Percentiles rank a stretch among this genome's conserved stretches.
Evolutionary conservation across 2,888 invertebrate species (phyloP).

Genomic region (Drepanosiphum platanoidis): DNA sequence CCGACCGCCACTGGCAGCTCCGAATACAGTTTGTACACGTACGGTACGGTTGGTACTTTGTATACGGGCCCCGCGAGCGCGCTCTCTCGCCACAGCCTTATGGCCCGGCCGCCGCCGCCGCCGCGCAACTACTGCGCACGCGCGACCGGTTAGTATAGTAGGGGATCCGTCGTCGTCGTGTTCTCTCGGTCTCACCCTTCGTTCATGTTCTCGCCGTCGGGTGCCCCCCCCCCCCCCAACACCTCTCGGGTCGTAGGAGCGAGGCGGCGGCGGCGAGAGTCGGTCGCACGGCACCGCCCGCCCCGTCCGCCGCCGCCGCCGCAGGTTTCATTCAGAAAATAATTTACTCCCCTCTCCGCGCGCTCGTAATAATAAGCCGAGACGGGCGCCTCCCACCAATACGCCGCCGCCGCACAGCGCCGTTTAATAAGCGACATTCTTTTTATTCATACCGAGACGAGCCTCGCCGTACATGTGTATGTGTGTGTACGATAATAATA

Average conservation of each 20-base stretch:
- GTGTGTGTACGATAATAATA: background rate
- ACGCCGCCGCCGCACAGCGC: constrained; percentile 40
- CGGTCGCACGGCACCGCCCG: background rate
- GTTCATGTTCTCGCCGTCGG: background rate
- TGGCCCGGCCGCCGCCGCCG: no score
- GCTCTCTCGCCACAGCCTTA: background rate
- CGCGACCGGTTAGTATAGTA: background rate
- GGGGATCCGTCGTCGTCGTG: background rate
- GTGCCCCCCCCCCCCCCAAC: background rate
- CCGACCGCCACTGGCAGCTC: constrained; percentile 47
- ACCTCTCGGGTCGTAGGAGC: background rate
- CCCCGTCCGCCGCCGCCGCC: background rate
- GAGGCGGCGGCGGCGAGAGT: background rate
- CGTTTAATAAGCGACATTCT: constrained; percentile 60
- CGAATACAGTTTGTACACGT: constrained; percentile 56
- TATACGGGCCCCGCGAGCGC: background rate
- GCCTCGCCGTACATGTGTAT: no score
- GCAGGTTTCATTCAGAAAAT: constrained; percentile 61
- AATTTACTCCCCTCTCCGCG: constrained; percentile 42
- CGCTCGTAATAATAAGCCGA: background rate
- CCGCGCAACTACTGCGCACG: background rate
- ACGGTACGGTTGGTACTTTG: constrained; percentile 50
- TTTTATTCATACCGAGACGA: constrained; percentile 54
- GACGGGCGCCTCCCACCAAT: constrained; percentile 51
- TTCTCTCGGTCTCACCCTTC: background rate